Base-by-base conservation (phyloP, 1,140 invertebrate species). In the Teleopsis dalmanni region DNA sequence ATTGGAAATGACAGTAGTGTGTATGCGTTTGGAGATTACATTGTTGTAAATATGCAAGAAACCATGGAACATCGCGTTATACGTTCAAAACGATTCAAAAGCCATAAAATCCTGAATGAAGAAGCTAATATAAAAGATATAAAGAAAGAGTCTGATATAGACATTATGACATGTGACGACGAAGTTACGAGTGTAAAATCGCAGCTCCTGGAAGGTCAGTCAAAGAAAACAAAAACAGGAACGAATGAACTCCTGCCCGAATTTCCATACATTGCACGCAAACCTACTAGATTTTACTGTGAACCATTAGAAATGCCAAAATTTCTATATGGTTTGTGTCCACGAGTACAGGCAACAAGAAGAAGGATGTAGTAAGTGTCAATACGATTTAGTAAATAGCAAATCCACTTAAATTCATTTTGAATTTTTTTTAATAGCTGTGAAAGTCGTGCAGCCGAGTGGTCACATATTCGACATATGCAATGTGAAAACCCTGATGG, bases 41-140 rank as follows among this genome's bases (percentile, higher is more conserved):
- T 71, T 11, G 78, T 87, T 55, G 78, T 84, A 60, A 84, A 81
- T 43, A 91, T 89, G 76, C 80, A 84, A 4, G 89, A 93, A 70
- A 91, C 88, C 0, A 77, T 89, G 25, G 84, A 89, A 58, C 88
- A 91, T 69, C 76, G 87, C 50, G 81, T 87, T 42, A 76, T 89
- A 53, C 74, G 89, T 27, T 78, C 75, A 27, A 81, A 50, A 58
- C 4, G 56, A 53, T 38, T 35, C 52, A 22, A 55, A 38, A 18
- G 43, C 7, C 13, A 38, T 73, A 76, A 10, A 27, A n/a, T n/a
- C n/a, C n/a, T n/a, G n/a, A 9, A 37, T 31, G 48, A 50, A 46
- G 35, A 14, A 22, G 41, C 22, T 21, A 23, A 19, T 22, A 43
- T 47, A 11, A 44, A 29, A 21, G 38, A 42, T 37, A 42, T 47